These are phyloP conservation scores for Drosophila athabasca DNA, from an alignment of 1,140 invertebrate genomes.

Conservation along the genomic window DNA sequence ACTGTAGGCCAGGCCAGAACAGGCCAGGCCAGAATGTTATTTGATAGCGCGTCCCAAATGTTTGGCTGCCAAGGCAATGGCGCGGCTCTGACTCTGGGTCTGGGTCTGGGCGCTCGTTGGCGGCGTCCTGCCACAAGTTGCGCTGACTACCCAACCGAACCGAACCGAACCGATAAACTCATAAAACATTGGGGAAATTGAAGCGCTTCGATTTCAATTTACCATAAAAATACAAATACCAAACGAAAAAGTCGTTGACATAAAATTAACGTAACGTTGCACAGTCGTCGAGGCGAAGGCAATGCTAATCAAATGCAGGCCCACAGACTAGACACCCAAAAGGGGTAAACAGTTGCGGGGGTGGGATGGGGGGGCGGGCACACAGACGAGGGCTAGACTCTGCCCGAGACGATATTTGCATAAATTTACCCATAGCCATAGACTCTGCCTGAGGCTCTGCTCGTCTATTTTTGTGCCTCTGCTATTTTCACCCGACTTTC, in stretches of 20 bases:
- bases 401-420: slow-evolving; percentile 47
- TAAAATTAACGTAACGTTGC: slow-evolving; percentile 78
- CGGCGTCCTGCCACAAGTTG: slow-evolving; percentile 76
- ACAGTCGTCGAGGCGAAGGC: slow-evolving; percentile 15
- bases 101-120: slow-evolving; percentile 2
- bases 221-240: slow-evolving; percentile 79
- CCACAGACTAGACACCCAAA: slow-evolving; percentile 25
- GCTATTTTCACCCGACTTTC: slow-evolving; percentile 21
- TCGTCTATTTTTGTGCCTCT: slow-evolving; percentile 36
- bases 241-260: slow-evolving; percentile 78
- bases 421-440: slow-evolving; percentile 45
- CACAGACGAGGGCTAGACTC: slow-evolving; percentile 31
- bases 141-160: slow-evolving; percentile 65
- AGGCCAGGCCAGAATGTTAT: slow-evolving; percentile 52
- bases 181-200: slow-evolving; percentile 80
- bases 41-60: slow-evolving; percentile 80
- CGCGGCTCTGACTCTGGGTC: slow-evolving; percentile 16
- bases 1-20: slow-evolving; percentile 20
- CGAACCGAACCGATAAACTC: slow-evolving; percentile 70
- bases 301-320: slow-evolving; percentile 70
- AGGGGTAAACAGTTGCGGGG: slow-evolving; percentile 1
- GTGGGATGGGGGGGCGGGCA: too few species aligned
- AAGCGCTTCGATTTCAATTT: slow-evolving; percentile 82
- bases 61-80: slow-evolving; percentile 79
- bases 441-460: neutral